Base-by-base conservation (phyloP, 2,113 vertebrate genomes). In the Oncorhynchus kisutch region DNA sequence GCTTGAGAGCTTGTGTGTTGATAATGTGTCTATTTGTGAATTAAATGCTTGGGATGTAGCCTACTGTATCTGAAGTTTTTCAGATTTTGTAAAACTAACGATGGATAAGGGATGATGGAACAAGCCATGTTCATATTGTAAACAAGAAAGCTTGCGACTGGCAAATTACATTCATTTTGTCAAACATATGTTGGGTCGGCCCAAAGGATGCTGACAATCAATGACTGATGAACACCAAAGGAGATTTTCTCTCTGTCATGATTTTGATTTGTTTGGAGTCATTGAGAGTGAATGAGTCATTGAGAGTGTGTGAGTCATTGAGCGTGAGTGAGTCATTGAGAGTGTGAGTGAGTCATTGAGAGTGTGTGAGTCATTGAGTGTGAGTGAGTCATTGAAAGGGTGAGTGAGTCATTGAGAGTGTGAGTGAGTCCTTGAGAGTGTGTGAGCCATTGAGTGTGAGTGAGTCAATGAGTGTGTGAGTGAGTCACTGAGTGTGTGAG, bases 11-110 rank as follows among this genome's bases (percentile, higher is more conserved):
- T 77, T 72, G 78, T 54, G 67, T 69, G 76, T 77, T 81, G 85
- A 83, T 84, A 78, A 91, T 81, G 75, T 62, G 60, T 13, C 39
- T 71, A 45, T 82, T 80, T 77, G 65, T 74, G 34, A 81, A 75
- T 70, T 70, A 74, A 51, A 57, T 70, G 65, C 9, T 66, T 69
- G 70, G 49, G 16, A 75, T 71, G 57, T 64, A 48, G 27, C 13
- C 16, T 74, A 51, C 18, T 45, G 57, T 31, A 72, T 60, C 62
- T 54, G 8, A 67, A 67, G 59, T 62, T 62, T 22, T 62, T 20
- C 14, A 0, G 54, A 45, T 45, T 45, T 45, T 3, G 39, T 45
- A 45, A 5, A 18, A 57, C 13, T 16, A 57, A 14, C 18, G 0
- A 57, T 57, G 78, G 79, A 70, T 5, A 68, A 70, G 1, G 67